Base-by-base conservation (phyloP, 2,888 invertebrate species). In the Lycia hirtaria region DNA sequence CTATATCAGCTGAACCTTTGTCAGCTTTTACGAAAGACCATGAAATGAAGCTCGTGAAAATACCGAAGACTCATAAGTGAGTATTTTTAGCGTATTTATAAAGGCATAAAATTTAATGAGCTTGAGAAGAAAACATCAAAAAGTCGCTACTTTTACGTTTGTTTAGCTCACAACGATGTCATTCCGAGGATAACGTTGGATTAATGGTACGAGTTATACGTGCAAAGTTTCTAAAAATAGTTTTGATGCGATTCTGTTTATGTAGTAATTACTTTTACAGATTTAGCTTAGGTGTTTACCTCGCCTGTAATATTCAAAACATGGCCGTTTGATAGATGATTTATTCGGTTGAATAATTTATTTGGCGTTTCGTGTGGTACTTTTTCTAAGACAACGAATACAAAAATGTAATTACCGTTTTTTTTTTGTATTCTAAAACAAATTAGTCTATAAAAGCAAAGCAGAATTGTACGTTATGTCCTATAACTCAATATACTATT, bases 1-100 rank as follows among this genome's bases (percentile, higher is more conserved):
- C 98, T 56, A 97, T 96, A 71, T 95, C 93, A 93, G 98, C 98
- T 0, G 98, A 98, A 78, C 98, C 98, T 0, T 78, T 95, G 37
- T 93, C 93, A 14, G 85, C 92, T 22, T 77, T 93, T 49, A 83
- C 87, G 22, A 93, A 93, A 51, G 93, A 93, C 45, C 88, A 88
- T 68, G 93, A 93, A 71, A 87, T 94, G 84, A 94, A 94, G 69
- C 92, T 95, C 65, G 93, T 93, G 65, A 96, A 96, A 85, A 95
- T 95, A 80, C 93, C 94, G 40, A 96, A 96, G 85, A 93, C 93
- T 60, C 88, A 93, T 73, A 93, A 93, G 95, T 95, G 58, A 81
- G 84, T 82, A 68, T 19, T 45, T 41, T 26, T 1, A 15, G 26
- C 10, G 5, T 41, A 26, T 41, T 41, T 26, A 28, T 17, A 41